Conservation (phyloP, 1,140 invertebrate genomes). For the Magallana gigas region DNA sequence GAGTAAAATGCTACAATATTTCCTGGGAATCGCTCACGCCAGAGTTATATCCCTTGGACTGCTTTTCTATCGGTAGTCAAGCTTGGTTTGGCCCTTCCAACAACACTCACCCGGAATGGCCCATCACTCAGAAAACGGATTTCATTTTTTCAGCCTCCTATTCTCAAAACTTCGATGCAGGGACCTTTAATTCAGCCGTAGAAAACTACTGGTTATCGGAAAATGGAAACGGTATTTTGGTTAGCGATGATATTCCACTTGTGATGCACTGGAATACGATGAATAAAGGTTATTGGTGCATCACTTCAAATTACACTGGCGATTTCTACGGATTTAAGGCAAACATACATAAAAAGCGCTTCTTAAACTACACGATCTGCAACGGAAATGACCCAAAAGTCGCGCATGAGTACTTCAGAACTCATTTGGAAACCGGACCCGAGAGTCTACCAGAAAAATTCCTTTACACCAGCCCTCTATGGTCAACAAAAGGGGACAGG, state of each 20-base stretch:
- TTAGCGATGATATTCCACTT: slow-evolving; percentile 71
- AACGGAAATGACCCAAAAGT: slow-evolving; percentile 62
- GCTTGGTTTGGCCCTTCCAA: slow-evolving; percentile 73
- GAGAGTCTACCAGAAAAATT: slow-evolving; percentile 42
- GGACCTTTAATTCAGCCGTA: slow-evolving; percentile 65
- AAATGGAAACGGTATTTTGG: slow-evolving; percentile 70
- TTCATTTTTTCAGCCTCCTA: slow-evolving; percentile 62
- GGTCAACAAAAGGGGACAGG: slow-evolving; percentile 60
- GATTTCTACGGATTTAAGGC: slow-evolving; percentile 58
- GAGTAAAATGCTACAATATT: slow-evolving; percentile 71
- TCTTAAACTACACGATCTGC: slow-evolving; percentile 72
- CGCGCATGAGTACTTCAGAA: slow-evolving; percentile 65
- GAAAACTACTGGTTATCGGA: slow-evolving; percentile 78
- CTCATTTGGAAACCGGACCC: slow-evolving; percentile 52
- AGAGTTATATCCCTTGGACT: slow-evolving; percentile 68
- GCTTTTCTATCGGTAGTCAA: slow-evolving; percentile 68
- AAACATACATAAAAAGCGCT: slow-evolving; percentile 33
- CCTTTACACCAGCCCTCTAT: slow-evolving; percentile 58
- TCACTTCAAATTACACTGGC: slow-evolving; percentile 63
- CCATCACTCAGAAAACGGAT: slow-evolving; percentile 56
- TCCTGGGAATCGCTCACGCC: slow-evolving; percentile 66
- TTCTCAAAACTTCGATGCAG: slow-evolving; percentile 60
- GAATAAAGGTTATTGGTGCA: slow-evolving; percentile 58
- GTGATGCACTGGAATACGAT: slow-evolving; percentile 70
- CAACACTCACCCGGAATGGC: slow-evolving; percentile 57